phyloP scores from a whole-genome alignment of 2,113 vertebrate genomes.

The Erinaceus europaeus region DNA sequence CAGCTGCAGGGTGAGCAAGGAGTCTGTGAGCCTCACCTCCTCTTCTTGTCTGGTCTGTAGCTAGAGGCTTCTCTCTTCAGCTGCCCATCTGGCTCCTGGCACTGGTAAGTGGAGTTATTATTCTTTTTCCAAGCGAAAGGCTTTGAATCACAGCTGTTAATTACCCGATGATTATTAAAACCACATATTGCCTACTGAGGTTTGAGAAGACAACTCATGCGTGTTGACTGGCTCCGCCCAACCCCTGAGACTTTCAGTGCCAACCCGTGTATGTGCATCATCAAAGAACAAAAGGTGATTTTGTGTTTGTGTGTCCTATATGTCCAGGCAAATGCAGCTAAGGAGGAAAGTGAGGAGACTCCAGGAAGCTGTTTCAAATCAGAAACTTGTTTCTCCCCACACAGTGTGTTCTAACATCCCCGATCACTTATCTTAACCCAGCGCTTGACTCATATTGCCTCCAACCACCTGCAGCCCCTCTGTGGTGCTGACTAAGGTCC shows the following conservation, averaged over 20 bases:
- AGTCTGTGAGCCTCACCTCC: constrained; percentile 31
- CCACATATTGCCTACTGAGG: constrained; percentile 67
- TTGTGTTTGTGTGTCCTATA: no score
- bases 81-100: constrained; percentile 72
- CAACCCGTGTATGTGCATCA: constrained; percentile 27
- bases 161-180: constrained; percentile 78
- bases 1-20: constrained; percentile 56
- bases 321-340: constrained; percentile 58
- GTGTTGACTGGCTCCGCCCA: neutral
- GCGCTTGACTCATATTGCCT: neutral
- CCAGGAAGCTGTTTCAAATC: constrained; percentile 47
- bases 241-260: constrained; percentile 46
- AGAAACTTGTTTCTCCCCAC: constrained; percentile 3
- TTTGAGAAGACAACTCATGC: constrained; percentile 70
- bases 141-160: constrained; percentile 72
- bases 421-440: neutral
- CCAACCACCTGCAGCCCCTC: constrained; percentile 44
- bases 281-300: constrained; percentile 65
- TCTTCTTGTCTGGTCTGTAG: constrained; percentile 40
- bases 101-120: constrained; percentile 69
- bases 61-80: constrained; percentile 58
- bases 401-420: constrained; percentile 6
- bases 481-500: constrained; percentile 19
- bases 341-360: constrained; percentile 51
- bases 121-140: constrained; percentile 68